phyloP scores from a whole-genome alignment of 1,140 invertebrate genomes.

The Psilanteris sp. region DNA sequence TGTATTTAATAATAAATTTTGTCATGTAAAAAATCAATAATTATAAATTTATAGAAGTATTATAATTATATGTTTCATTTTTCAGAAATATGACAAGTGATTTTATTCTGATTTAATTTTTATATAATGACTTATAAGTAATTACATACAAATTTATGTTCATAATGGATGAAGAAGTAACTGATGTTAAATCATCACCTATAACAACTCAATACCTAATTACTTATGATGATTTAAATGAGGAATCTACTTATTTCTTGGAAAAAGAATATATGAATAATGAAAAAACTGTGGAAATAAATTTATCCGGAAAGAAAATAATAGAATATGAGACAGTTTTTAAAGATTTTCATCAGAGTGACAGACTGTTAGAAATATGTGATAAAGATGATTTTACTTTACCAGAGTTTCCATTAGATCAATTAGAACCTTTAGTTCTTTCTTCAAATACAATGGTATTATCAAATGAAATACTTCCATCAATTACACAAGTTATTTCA shows the following conservation, averaged over 20 bases:
- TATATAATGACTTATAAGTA: too few species aligned
- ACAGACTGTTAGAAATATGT: constrained; percentile 68
- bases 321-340: constrained; percentile 72
- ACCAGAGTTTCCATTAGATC: constrained; percentile 74
- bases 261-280: constrained; percentile 4
- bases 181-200: too few species aligned
- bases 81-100: too few species aligned
- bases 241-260: not conserved
- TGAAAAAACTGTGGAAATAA: constrained; percentile 66
- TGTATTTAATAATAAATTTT: too few species aligned
- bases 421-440: constrained; percentile 70
- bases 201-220: constrained; percentile 1
- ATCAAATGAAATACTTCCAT: constrained; percentile 69
- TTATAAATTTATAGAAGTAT: too few species aligned
- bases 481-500: constrained; percentile 40
- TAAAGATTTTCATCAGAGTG: constrained; percentile 68
- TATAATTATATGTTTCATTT: too few species aligned
- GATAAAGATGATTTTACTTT: constrained; percentile 70
- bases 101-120: too few species aligned
- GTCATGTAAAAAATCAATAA: too few species aligned
- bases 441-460: constrained; percentile 73
- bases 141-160: too few species aligned
- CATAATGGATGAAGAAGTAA: too few species aligned
- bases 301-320: constrained; percentile 69
- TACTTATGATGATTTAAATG: constrained; percentile 14